Base-by-base conservation (phyloP, 2,113 vertebrate genomes). In the Trinectes maculatus region DNA sequence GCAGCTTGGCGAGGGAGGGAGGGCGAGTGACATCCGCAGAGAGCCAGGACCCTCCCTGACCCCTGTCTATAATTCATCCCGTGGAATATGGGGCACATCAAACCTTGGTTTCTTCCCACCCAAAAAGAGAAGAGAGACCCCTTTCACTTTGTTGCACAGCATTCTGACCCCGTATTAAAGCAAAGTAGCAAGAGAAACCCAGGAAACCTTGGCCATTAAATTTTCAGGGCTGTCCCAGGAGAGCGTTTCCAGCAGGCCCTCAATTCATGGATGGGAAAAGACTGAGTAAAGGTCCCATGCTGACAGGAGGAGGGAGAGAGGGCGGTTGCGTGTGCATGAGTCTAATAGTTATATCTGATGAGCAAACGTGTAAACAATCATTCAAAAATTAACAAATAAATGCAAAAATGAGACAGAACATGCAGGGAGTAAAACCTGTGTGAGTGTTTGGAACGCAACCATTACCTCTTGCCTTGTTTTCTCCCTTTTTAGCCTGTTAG, bases 31-130 rank as follows among this genome's bases (percentile, higher is more conserved):
- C 92, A 91, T 90, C 90, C 86, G 69, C 74, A 82, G 90, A 92
- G 89, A 87, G 82, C 83, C 78, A 42, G 81, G 88, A 92, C 91
- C 92, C 90, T 85, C 70, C 31, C 81, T 93, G 91, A 94, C 91
- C 93, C 78, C 87, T 77, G 79, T 94, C 86, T 90, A 93, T 93
- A 91, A 94, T 93, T 93, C 89, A 94, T 93, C 91, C 85, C 71
- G 42, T 66, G 77, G 85, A 92, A 92, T 87, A 86, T 64, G 60
- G 75, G 71, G 79, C 76, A 80, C 74, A 79, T 79, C 70, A 82
- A 88, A 86, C 85, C 80, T 71, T 12, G 34, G 67, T 70, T 85
- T 76, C 58, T 71, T 79, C 74, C 77, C 82, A 81, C 85, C 89
- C 88, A 89, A 88, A 84, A 85, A 90, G 76, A 85, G 76, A 51